Evolutionary conservation across 2,113 vertebrate species (phyloP).

Genomic region (Astur gentilis): DNA sequence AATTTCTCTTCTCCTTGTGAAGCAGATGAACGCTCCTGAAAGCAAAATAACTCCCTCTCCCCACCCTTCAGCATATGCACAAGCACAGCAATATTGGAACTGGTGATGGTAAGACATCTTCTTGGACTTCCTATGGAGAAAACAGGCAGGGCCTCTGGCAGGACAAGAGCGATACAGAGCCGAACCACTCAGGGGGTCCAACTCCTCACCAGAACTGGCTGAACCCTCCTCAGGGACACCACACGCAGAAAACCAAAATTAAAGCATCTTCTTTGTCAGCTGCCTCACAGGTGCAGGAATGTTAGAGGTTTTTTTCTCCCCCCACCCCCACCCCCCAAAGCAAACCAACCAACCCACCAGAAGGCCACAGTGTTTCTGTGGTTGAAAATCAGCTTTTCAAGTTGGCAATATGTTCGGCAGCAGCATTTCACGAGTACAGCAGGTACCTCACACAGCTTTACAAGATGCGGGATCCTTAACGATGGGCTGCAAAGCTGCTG

Average conservation of each 20-base stretch:
- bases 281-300: not conserved
- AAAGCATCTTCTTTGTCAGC: not conserved
- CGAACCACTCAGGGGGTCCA: not conserved
- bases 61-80: not conserved
- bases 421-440: too few species aligned
- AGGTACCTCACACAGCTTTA: not conserved
- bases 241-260: rapidly evolving
- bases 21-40: not conserved
- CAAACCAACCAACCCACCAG: not conserved
- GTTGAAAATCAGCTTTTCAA: not conserved
- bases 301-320: too few species aligned
- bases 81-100: not conserved
- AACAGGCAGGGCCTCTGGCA: not conserved
- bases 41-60: not conserved
- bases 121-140: not conserved
- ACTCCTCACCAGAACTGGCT: not conserved
- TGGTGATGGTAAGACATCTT: not conserved
- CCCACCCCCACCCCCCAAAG: too few species aligned
- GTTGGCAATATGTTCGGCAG: rapidly evolving
- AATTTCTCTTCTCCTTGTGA: not conserved
- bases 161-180: not conserved
- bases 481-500: not conserved
- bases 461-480: not conserved
- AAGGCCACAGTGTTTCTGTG: not conserved
- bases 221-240: not conserved